phyloP scores from a whole-genome alignment of 2,113 vertebrate genomes.

The Cisticola juncidis region DNA sequence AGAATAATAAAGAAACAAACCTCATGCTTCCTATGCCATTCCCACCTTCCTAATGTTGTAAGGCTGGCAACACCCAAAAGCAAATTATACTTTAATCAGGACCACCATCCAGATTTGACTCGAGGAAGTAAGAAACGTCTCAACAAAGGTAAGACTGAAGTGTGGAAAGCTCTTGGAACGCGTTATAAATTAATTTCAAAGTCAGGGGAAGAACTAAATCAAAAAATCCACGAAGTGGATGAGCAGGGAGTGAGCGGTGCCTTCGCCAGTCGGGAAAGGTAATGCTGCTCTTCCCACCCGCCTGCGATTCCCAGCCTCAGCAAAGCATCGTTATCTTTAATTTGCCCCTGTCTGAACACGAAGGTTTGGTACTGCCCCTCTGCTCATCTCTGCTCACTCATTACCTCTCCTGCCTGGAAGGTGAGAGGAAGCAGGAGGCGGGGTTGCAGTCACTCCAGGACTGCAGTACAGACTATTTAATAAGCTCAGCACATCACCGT shows the following conservation, averaged over 20 bases:
- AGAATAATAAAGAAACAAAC: background rate
- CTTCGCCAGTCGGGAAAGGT: background rate
- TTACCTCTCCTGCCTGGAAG: conserved; percentile 1
- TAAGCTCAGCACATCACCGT: background rate
- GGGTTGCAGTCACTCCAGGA: background rate
- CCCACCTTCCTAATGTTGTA: background rate
- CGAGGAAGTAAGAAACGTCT: background rate
- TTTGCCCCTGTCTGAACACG: background rate
- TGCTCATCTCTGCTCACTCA: background rate
- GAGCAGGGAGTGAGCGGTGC: background rate
- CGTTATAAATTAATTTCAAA: background rate
- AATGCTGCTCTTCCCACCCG: background rate
- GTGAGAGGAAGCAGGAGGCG: conserved; percentile 9
- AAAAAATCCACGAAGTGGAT: background rate
- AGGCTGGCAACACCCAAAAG: background rate
- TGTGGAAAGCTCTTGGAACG: background rate
- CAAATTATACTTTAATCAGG: background rate
- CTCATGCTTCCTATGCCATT: background rate
- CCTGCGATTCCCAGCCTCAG: background rate
- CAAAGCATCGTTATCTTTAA: background rate
- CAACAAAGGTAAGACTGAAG: background rate
- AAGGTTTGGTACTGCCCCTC: background rate
- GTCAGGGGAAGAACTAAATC: background rate
- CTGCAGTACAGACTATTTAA: background rate
- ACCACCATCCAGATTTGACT: background rate